Percentiles rank a stretch among this genome's conserved stretches.
phyloP scores from a whole-genome alignment of 2,888 invertebrate species.

The Ommatoiulus sabulosus region DNA sequence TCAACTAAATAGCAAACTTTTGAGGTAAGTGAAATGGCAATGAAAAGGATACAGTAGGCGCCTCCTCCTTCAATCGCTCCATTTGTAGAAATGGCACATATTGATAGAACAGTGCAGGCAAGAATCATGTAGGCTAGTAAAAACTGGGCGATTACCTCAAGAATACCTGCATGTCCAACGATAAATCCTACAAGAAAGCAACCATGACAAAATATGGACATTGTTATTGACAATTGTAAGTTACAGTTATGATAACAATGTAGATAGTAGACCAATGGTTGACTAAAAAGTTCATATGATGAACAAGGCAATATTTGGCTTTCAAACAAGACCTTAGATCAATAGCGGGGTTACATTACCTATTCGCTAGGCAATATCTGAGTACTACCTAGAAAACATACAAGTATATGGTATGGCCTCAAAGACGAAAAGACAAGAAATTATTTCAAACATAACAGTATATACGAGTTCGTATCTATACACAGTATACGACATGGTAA shows the following conservation, averaged over 20 bases:
- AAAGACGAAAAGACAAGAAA: not conserved
- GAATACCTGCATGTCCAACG: constrained; percentile 94
- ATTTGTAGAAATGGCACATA: constrained; percentile 99
- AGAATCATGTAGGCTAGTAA: constrained; percentile 95
- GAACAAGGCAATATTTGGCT: not conserved
- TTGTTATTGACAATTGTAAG: constrained; percentile 5
- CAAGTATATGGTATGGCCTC: not conserved
- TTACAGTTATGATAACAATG: constrained; percentile 30
- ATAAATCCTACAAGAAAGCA: constrained; percentile 82
- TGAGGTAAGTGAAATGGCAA: not conserved
- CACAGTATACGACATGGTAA: too few relatives aligned
- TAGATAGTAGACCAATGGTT: not conserved
- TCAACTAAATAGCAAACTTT: not conserved
- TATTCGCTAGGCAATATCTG: not conserved
- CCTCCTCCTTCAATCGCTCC: constrained; percentile 99
- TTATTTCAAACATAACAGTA: too few relatives aligned
- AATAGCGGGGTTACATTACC: not conserved
- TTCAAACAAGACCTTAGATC: not conserved
- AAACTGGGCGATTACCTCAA: constrained; percentile 88
- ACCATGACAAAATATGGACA: constrained; percentile 11
- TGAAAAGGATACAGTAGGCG: constrained; percentile 91
- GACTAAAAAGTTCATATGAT: not conserved
- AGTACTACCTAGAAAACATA: not conserved
- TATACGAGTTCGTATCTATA: too few relatives aligned
- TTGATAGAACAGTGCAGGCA: constrained; percentile 93